A percentile compares a stretch with the other conserved stretches of the same genome.
Conservation (phyloP, 2,888 invertebrate species). For the Xestia c-nigrum region DNA sequence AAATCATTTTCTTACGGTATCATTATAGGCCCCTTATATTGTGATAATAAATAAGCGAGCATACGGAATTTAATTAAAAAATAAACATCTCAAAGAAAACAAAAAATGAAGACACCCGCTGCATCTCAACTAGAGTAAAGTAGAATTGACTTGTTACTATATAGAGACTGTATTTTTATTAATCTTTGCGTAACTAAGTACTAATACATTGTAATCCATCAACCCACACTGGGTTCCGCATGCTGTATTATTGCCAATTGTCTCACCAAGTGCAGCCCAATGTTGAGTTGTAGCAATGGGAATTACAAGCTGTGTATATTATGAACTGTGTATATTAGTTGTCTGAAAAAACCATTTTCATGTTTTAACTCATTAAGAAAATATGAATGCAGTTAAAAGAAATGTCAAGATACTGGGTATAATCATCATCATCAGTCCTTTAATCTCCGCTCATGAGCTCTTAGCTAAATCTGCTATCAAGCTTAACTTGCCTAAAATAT, state of each 20-base stretch:
- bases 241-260: background rate
- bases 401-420: background rate
- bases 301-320: background rate
- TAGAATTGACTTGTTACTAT: background rate
- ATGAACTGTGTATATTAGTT: background rate
- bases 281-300: background rate
- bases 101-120: background rate
- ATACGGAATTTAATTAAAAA: background rate
- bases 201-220: background rate
- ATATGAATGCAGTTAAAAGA: background rate
- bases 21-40: background rate
- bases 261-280: background rate
- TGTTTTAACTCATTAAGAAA: background rate
- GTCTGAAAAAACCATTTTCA: background rate
- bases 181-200: background rate
- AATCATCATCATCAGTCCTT: background rate
- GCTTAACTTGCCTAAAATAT: background rate
- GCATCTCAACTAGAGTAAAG: background rate
- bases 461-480: background rate
- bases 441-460: background rate
- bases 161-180: background rate
- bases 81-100: no score
- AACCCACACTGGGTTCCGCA: background rate
- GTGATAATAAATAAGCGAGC: background rate
- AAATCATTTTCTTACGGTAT: background rate